Evolutionary conservation across 2,888 invertebrate species (phyloP).

Genomic region (Uloborus plumipes): DNA sequence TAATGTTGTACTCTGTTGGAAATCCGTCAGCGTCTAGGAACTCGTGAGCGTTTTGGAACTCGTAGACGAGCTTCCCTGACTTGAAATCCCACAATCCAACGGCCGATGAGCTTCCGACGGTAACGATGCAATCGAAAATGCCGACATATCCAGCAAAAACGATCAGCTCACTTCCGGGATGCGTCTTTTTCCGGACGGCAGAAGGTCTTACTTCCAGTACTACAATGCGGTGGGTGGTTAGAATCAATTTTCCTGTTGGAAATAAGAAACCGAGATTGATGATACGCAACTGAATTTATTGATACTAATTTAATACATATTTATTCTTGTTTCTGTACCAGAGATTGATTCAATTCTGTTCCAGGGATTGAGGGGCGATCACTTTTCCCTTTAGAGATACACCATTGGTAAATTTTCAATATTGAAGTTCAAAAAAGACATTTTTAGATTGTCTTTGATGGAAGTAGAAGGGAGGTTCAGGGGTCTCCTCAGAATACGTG

Average conservation of each 20-base stretch:
- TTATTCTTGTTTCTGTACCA: too few species aligned
- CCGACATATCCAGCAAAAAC: conserved; percentile 15
- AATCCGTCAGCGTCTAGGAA: conserved; percentile 1
- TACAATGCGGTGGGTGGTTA: conserved; percentile 25
- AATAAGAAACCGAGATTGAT: too few species aligned
- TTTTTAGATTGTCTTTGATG: too few species aligned
- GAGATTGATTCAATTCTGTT: too few species aligned
- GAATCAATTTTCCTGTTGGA: conserved; percentile 23
- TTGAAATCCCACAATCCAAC: conserved; percentile 27
- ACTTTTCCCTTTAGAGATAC: too few species aligned
- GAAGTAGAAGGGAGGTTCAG: too few species aligned
- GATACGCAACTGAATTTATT: too few species aligned
- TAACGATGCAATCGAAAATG: conserved; percentile 29
- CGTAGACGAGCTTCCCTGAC: conserved; percentile 13
- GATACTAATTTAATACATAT: too few species aligned
- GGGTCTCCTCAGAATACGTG: too few species aligned
- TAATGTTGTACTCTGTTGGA: not conserved
- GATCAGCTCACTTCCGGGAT: conserved; percentile 27
- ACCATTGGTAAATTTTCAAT: too few species aligned
- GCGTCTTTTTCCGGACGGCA: not conserved
- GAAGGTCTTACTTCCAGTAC: conserved; percentile 1
- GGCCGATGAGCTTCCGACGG: conserved; percentile 30
- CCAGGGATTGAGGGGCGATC: too few species aligned
- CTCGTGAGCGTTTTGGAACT: conserved; percentile 27
- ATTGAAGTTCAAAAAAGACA: too few species aligned